A percentile compares a stretch with the other conserved stretches of the same genome.
Conservation (phyloP, 2,888 invertebrate species). For the Lymantria monacha region DNA sequence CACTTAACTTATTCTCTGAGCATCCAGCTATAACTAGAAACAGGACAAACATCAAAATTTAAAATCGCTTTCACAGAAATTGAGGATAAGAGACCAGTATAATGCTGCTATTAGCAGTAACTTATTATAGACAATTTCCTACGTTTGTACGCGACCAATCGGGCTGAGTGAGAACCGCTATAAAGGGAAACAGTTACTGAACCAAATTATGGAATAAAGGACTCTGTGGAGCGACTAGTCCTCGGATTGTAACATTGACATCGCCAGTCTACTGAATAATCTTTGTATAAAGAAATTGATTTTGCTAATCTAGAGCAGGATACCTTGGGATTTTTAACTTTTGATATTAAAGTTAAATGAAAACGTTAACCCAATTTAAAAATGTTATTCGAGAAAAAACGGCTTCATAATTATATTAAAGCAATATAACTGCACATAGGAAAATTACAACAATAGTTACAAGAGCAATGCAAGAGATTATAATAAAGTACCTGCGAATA, state of each 20-base stretch:
- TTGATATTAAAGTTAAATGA: background rate
- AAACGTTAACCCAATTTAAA: background rate
- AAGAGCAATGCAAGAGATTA: no score
- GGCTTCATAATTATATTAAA: no score
- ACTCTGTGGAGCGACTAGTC: constrained; percentile 34
- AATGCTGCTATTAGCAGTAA: constrained; percentile 60
- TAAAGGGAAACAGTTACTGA: constrained; percentile 66
- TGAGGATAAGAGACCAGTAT: constrained; percentile 55
- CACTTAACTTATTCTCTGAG: constrained; percentile 23
- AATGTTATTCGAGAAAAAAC: no score
- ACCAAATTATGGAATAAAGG: constrained; percentile 52
- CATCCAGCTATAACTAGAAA: constrained; percentile 29
- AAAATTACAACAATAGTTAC: no score
- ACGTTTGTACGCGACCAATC: constrained; percentile 65
- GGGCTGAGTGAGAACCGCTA: constrained; percentile 66
- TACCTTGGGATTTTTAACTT: background rate
- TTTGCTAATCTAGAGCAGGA: background rate
- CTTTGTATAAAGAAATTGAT: constrained; percentile 1
- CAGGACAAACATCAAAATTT: constrained; percentile 52
- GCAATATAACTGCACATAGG: no score
- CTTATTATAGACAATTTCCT: constrained; percentile 70
- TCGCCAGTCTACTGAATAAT: constrained; percentile 17
- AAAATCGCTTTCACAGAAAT: constrained; percentile 52
- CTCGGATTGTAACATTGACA: constrained; percentile 30
- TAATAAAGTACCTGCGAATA: no score